Percentiles rank a stretch among this genome's conserved stretches.
Conservation (phyloP, 2,888 invertebrate species). For the Harpagoxenus sublaevis region DNA sequence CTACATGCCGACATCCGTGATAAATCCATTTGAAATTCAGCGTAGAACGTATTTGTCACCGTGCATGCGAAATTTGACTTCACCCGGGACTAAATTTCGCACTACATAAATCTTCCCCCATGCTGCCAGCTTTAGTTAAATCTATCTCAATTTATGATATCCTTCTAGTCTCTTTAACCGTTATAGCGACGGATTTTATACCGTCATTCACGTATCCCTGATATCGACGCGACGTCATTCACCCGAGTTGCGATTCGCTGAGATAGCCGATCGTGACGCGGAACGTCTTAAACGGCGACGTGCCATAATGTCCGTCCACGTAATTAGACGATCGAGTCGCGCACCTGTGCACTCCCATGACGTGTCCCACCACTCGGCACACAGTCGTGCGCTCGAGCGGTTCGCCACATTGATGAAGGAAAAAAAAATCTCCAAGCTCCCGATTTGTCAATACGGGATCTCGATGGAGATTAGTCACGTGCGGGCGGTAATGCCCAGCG, state of each 20-base stretch:
- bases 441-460: constrained; percentile 82
- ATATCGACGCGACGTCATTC: neutral
- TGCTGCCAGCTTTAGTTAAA: constrained; percentile 22
- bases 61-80: constrained; percentile 30
- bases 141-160: constrained; percentile 44
- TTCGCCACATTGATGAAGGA: constrained; percentile 28
- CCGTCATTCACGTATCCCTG: neutral
- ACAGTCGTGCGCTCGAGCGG: constrained; percentile 56
- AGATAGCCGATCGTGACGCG: constrained; percentile 45
- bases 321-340: constrained; percentile 81
- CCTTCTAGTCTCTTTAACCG: neutral
- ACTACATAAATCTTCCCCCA: constrained; percentile 42
- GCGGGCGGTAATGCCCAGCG: constrained; percentile 73
- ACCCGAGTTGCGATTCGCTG: neutral
- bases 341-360: constrained; percentile 80
- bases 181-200: neutral
- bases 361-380: constrained; percentile 66
- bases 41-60: constrained; percentile 43
- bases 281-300: constrained; percentile 77
- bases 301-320: constrained; percentile 74
- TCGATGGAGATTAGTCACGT: constrained; percentile 80
- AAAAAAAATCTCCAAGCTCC: constrained; percentile 67
- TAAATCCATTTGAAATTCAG: constrained; percentile 49
- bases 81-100: constrained; percentile 31
- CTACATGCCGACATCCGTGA: constrained; percentile 24